Evolutionary conservation across 2,797 vertebrate species (phyloP), one percentile per base, ranked within the genome.

Genomic region (Borostomias antarcticus): DNA sequence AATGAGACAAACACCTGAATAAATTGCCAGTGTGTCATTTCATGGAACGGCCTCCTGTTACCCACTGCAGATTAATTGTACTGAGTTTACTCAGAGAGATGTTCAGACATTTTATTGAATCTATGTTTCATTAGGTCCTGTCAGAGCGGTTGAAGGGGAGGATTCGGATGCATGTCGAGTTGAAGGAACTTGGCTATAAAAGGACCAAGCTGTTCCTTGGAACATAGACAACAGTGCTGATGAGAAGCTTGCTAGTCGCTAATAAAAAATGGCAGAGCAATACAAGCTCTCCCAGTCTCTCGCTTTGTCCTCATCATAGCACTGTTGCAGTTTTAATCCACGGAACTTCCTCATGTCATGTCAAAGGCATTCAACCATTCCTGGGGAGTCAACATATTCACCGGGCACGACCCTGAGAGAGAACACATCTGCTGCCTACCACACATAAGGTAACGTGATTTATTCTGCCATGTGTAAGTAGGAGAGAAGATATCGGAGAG

Each of bases 331-430:
- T 76, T 80, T 80, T 73, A 80, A 63, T 85, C 73, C 26, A 26
- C 50, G 26, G 0, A 58, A 75, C 75, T 80, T 82, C 75, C 79
- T 79, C 61, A 73, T 56, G 77, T 83, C 83, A 70, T 76, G 79
- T 89, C 82, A 85, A 82, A 86, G 80, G 76, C 82, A 83, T 86
- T 88, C 80, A 85, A 79, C 82, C 84, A 82, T 80, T 82, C 75
- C 61, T 72, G 74, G 77, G 64, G 70, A 73, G 69, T 79, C 69
- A 69, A 72, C 73, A 79, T 72, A 77, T 73, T 74, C 80, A 72
- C 76, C 28, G 72, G 81, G 57, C 59, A 0, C 35, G 70, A 66
- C 79, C 75, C 70, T 72, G 19, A 1, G 64, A 75, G 64, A 75
- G 62, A 61, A 61, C 17, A 29, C 9, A 45, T 30, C 32, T 23